Evolutionary conservation across 2,888 invertebrate genomes (phyloP).

Genomic region (Halictus quadricinctus): DNA sequence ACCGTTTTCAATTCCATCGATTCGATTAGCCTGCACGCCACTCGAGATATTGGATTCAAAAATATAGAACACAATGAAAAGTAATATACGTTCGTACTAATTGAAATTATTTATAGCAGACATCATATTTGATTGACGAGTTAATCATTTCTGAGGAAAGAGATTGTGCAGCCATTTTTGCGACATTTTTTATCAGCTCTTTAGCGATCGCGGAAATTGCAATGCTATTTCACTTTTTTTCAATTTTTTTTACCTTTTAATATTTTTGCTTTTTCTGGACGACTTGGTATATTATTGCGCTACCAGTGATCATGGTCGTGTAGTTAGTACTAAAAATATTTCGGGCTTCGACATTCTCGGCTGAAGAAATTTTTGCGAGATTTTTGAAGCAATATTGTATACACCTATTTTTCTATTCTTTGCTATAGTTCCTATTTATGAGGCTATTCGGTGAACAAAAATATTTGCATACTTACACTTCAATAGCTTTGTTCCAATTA

Average conservation of each 20-base stretch:
- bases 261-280: not conserved
- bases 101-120: not conserved
- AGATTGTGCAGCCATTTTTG: not conserved
- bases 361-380: not conserved
- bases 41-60: not conserved
- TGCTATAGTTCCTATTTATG: conserved; percentile 19
- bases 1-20: not conserved
- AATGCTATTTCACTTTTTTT: too few relatives aligned
- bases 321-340: not conserved
- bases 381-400: conserved; percentile 12
- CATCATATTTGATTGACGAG: not conserved
- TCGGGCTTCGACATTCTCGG: not conserved
- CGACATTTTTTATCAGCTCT: too few relatives aligned
- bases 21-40: not conserved
- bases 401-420: conserved; percentile 12
- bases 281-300: not conserved
- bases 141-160: not conserved
- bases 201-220: too few relatives aligned
- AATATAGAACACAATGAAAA: not conserved
- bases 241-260: not conserved
- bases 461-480: conserved; percentile 91
- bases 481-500: conserved; percentile 99
- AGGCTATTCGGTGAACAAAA: conserved; percentile 19
- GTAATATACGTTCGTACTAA: not conserved
- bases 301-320: too few relatives aligned